Percentiles rank a stretch among this genome's conserved stretches.
Evolutionary conservation across 2,888 invertebrate species (phyloP).

Genomic region (Plagodis dolabraria): DNA sequence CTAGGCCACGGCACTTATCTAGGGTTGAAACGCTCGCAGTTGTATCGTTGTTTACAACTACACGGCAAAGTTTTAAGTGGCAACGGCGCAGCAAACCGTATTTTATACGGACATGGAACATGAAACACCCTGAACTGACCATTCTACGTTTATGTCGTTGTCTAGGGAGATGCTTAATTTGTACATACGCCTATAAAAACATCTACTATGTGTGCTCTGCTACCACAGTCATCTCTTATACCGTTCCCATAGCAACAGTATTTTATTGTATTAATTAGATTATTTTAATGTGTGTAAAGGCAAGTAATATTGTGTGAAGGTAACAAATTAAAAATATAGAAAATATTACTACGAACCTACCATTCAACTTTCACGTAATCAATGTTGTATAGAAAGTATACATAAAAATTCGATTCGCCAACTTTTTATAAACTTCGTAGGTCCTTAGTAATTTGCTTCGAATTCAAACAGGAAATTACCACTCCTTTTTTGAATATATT

Average conservation of each 20-base stretch:
- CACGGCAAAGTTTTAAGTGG: constrained; percentile 36
- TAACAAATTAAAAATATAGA: too few species aligned
- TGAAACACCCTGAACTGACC: constrained; percentile 32
- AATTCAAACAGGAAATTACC: constrained; percentile 36
- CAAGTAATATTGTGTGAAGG: too few species aligned
- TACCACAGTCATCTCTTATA: too few species aligned
- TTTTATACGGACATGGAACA: constrained; percentile 30
- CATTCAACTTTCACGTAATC: too few species aligned
- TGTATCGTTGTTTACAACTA: constrained; percentile 28
- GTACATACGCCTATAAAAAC: constrained; percentile 4
- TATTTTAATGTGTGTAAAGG: too few species aligned
- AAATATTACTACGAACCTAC: too few species aligned
- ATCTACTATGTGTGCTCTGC: constrained; percentile 6
- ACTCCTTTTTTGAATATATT: constrained; percentile 37
- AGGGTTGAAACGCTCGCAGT: constrained; percentile 24
- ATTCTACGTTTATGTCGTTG: constrained; percentile 28
- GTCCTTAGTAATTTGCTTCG: constrained; percentile 29
- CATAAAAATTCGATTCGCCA: too few species aligned
- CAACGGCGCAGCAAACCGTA: constrained; percentile 25
- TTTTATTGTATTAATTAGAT: too few species aligned
- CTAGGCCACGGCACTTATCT: constrained; percentile 28
- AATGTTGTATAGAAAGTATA: too few species aligned
- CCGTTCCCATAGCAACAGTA: too few species aligned
- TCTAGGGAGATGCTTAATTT: constrained; percentile 33
- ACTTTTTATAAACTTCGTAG: too few species aligned